These are phyloP conservation scores for Drosophila mulleri DNA, from an alignment of 2,888 invertebrate species.

Conservation along the genomic window DNA sequence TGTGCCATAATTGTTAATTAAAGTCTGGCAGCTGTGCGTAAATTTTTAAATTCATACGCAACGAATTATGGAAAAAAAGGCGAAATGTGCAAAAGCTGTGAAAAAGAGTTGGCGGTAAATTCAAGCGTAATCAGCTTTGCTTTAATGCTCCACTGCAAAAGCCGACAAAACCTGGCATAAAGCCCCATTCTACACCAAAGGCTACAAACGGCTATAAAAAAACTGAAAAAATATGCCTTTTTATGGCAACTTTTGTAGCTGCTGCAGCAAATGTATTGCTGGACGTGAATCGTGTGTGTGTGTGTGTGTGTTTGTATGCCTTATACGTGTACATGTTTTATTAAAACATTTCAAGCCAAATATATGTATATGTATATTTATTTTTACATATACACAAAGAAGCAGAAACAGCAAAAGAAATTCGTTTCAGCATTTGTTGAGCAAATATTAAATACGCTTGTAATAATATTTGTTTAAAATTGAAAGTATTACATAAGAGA, in stretches of 20 bases:
- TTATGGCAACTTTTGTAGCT: slow-evolving; percentile 39
- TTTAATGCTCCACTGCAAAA: slow-evolving; percentile 19
- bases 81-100: slow-evolving; percentile 19
- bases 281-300: not conserved
- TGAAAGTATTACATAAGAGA: not conserved
- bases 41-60: slow-evolving; percentile 37
- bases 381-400: slow-evolving; percentile 10
- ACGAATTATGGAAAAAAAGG: slow-evolving; percentile 15
- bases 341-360: slow-evolving; percentile 54
- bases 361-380: not conserved
- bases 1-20: slow-evolving; percentile 52
- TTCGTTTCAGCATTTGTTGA: not conserved
- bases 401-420: slow-evolving; percentile 8
- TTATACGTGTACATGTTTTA: slow-evolving; percentile 50
- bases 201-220: slow-evolving; percentile 33
- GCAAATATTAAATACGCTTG: slow-evolving; percentile 40
- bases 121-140: slow-evolving; percentile 48
- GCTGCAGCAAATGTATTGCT: slow-evolving; percentile 7
- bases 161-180: not conserved
- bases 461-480: not conserved
- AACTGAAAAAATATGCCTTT: slow-evolving; percentile 40
- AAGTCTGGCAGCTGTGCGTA: slow-evolving; percentile 33
- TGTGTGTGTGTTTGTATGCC: slow-evolving; percentile 4
- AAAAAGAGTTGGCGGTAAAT: slow-evolving; percentile 19
- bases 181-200: not conserved